A percentile compares a stretch with the other conserved stretches of the same genome.
Evolutionary conservation across 2,888 invertebrate genomes (phyloP).

Genomic region (Dasysyrphus albostriatus): DNA sequence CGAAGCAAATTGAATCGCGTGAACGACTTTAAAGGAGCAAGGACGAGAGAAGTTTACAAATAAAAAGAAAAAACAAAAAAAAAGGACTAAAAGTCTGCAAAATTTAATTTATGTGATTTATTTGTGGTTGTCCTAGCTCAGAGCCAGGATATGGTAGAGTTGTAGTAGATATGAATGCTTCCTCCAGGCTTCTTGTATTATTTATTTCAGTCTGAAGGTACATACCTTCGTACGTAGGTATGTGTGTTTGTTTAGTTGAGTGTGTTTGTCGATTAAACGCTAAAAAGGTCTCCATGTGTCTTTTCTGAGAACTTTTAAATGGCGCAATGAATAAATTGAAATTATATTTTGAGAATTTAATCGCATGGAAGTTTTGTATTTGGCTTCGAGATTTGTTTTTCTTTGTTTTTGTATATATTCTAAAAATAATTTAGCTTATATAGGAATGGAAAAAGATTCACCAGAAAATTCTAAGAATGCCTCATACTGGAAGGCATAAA

Average conservation of each 20-base stretch:
- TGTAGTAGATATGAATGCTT: constrained; percentile 3
- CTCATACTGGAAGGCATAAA: neutral
- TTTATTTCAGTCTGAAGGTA: constrained; percentile 18
- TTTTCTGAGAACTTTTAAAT: constrained; percentile 25
- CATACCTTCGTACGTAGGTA: neutral
- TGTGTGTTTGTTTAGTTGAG: neutral
- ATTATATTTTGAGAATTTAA: constrained; percentile 65
- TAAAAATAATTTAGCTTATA: neutral
- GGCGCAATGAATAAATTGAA: constrained; percentile 70
- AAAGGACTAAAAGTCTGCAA: constrained; percentile 69
- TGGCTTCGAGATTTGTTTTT: constrained; percentile 50
- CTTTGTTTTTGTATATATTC: neutral
- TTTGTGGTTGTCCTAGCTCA: constrained; percentile 66
- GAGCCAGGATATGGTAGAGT: neutral
- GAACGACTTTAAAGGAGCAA: constrained; percentile 75
- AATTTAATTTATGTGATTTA: constrained; percentile 74
- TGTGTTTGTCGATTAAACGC: constrained; percentile 38
- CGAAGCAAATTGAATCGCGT: constrained; percentile 76
- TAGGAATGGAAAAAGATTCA: neutral
- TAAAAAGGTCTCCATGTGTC: constrained; percentile 39
- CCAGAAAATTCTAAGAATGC: neutral
- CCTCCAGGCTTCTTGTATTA: constrained; percentile 24
- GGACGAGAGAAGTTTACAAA: constrained; percentile 63
- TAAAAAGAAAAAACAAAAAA: constrained; percentile 57
- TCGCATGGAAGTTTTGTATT: constrained; percentile 64